A percentile compares a stretch with the other conserved stretches of the same genome.
Evolutionary conservation across 30 jellyfish, hydroid and myxozoan species (phyloP).

Genomic region (Aurelia sp.): DNA sequence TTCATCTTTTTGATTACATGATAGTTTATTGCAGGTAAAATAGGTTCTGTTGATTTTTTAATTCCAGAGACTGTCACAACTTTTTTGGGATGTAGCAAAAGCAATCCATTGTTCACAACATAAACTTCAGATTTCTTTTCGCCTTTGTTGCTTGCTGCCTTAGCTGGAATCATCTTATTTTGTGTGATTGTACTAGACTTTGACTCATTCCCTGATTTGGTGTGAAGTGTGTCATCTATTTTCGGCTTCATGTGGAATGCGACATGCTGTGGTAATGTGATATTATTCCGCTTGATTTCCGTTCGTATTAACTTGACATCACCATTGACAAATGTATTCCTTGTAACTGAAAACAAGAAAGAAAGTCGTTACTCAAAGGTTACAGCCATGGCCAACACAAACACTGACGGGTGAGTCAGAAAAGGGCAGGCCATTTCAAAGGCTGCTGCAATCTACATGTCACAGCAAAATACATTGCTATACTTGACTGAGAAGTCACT

Average conservation of each 20-base stretch:
- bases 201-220: not conserved
- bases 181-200: not conserved
- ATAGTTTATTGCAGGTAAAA: conserved; percentile 53
- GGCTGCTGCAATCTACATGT: too few relatives aligned
- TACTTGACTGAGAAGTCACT: too few relatives aligned
- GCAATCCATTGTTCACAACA: conserved; percentile 70
- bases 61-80: conserved; percentile 42
- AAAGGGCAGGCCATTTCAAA: too few relatives aligned
- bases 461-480: too few relatives aligned
- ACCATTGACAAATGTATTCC: not conserved
- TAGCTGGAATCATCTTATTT: not conserved
- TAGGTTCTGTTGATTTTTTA: conserved; percentile 57
- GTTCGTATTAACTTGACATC: conserved; percentile 47
- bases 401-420: too few relatives aligned
- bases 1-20: conserved; percentile 56
- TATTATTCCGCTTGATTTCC: conserved; percentile 15
- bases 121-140: conserved; percentile 65
- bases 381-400: not conserved
- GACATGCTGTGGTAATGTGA: not conserved
- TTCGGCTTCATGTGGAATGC: conserved; percentile 17
- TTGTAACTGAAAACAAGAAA: conserved; percentile 3
- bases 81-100: conserved; percentile 63
- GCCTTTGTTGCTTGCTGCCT: conserved; percentile 13
- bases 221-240: conserved; percentile 8
- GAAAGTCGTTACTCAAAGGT: not conserved